Percentiles rank a stretch among this genome's conserved stretches.
phyloP scores from a whole-genome alignment of 2,113 vertebrate species.

The Sorex araneus region DNA sequence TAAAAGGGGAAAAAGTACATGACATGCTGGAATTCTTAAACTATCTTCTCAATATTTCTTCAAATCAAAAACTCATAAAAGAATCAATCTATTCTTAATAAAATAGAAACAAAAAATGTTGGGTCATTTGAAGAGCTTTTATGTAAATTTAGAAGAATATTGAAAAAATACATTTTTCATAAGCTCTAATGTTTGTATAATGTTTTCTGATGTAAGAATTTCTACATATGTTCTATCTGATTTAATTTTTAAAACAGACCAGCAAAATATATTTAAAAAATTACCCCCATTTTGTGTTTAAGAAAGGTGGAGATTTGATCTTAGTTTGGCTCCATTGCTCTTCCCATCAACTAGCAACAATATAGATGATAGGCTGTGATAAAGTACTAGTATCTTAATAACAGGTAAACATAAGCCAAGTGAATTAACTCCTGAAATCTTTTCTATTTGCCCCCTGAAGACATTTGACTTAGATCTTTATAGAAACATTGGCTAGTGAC shows the following conservation, averaged over 20 bases:
- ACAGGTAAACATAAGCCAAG: constrained; percentile 5
- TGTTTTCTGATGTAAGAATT: constrained; percentile 46
- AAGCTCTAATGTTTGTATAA: constrained; percentile 33
- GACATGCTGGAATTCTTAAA: not conserved
- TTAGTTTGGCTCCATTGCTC: not conserved
- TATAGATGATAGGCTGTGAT: not conserved
- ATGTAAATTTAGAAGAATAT: not conserved
- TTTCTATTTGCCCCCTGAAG: constrained; percentile 1
- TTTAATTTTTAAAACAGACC: constrained; percentile 59
- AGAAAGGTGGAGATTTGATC: constrained; percentile 10
- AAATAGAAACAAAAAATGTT: constrained; percentile 15
- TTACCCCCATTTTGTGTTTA: constrained; percentile 7
- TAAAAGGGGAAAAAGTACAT: not conserved
- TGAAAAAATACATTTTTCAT: not conserved
- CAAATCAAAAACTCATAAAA: constrained; percentile 23
- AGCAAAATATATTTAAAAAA: constrained; percentile 37
- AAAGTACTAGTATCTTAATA: not conserved
- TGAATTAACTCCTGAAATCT: constrained; percentile 11
- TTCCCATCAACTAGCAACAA: constrained; percentile 45
- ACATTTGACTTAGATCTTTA: constrained; percentile 37
- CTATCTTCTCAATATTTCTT: constrained; percentile 34
- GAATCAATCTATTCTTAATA: constrained; percentile 9
- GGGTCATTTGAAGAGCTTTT: constrained; percentile 15
- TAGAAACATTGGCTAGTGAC: constrained; percentile 18
- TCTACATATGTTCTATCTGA: not conserved